These are phyloP conservation scores for Trisateles emortualis DNA, from an alignment of 2,888 invertebrate genomes.

Conservation along the genomic window DNA sequence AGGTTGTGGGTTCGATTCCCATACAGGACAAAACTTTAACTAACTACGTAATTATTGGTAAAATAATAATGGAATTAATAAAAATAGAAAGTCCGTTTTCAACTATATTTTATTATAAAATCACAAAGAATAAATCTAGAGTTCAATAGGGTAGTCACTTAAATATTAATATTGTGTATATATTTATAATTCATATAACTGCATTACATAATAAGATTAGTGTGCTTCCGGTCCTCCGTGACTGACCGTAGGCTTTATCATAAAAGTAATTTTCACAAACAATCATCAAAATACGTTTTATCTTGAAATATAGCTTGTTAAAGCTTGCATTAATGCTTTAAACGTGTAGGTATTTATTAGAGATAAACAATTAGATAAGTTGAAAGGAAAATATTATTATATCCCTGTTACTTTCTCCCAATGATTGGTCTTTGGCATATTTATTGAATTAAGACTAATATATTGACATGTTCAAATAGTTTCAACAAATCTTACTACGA, in stretches of 20 bases:
- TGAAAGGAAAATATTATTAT: slow-evolving; percentile 76
- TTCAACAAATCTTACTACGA: slow-evolving; percentile 55
- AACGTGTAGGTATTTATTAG: slow-evolving; percentile 39
- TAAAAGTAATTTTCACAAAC: slow-evolving; percentile 71
- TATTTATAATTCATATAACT: slow-evolving; percentile 79
- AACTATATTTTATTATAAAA: slow-evolving; percentile 90
- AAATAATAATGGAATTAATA: slow-evolving; percentile 43
- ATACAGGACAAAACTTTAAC: no score
- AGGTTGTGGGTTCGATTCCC: no score
- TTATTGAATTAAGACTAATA: slow-evolving; percentile 73
- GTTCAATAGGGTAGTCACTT: slow-evolving; percentile 86
- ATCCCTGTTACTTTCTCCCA: slow-evolving; percentile 83
- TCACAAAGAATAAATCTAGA: slow-evolving; percentile 91
- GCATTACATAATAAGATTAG: slow-evolving; percentile 66
- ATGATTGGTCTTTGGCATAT: slow-evolving; percentile 84
- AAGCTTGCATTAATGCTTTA: slow-evolving; percentile 66
- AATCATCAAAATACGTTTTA: slow-evolving; percentile 74
- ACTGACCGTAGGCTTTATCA: slow-evolving; percentile 56
- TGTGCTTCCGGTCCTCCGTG: slow-evolving; percentile 47
- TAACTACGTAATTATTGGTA: background rate
- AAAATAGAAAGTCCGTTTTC: slow-evolving; percentile 65
- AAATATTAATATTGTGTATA: slow-evolving; percentile 78
- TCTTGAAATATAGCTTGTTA: slow-evolving; percentile 69
- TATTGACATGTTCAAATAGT: slow-evolving; percentile 69
- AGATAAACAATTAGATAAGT: slow-evolving; percentile 58